Conservation (phyloP, 2,888 invertebrate species). For the Xestoiulus laeticollis region DNA sequence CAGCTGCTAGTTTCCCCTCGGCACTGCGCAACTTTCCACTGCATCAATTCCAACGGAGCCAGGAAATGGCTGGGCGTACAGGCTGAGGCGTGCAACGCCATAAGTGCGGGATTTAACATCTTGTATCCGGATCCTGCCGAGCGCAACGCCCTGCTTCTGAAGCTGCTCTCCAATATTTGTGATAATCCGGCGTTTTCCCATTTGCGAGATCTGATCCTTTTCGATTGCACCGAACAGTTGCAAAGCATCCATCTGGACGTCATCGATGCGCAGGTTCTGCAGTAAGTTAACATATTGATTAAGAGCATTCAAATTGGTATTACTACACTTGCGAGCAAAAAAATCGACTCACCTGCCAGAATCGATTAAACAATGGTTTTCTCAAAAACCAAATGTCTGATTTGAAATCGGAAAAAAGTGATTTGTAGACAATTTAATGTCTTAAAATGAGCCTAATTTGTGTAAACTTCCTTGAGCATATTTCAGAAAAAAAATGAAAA, state of each 20-base stretch:
- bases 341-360: no score
- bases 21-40: neutral
- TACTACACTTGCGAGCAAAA: no score
- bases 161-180: slow-evolving; percentile 59
- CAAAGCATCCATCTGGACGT: slow-evolving; percentile 58
- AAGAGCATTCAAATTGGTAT: slow-evolving; percentile 15
- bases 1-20: slow-evolving; percentile 47
- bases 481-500: no score
- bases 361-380: no score
- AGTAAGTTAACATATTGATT: neutral
- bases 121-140: slow-evolving; percentile 60
- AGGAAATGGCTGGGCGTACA: slow-evolving; percentile 53
- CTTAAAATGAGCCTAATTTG: no score
- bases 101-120: slow-evolving; percentile 60
- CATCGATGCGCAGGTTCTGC: slow-evolving; percentile 57
- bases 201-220: slow-evolving; percentile 61
- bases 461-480: no score
- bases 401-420: no score
- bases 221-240: slow-evolving; percentile 61
- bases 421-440: no score
- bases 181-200: slow-evolving; percentile 52
- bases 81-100: slow-evolving; percentile 61
- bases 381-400: no score
- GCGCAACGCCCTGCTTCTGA: slow-evolving; percentile 59
- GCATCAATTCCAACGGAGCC: neutral